Conservation (phyloP, 1,140 invertebrate genomes). For the Papilio dardanus region DNA sequence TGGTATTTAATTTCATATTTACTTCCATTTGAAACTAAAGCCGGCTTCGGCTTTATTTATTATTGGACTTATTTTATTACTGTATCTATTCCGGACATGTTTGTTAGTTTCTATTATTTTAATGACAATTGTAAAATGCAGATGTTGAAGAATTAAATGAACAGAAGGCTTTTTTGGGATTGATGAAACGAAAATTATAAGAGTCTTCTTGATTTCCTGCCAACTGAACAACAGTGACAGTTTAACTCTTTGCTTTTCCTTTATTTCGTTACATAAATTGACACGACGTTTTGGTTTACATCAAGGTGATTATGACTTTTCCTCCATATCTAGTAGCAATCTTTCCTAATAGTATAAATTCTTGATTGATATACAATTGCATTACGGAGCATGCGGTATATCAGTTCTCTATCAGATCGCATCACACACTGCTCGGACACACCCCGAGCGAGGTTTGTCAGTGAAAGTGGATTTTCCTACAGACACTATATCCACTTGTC, state of each 20-base stretch:
- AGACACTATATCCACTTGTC: conserved; percentile 42
- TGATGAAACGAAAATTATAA: too few species aligned
- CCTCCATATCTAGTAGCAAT: background rate
- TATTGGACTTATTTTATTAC: conserved; percentile 27
- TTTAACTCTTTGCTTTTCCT: background rate
- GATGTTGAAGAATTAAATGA: background rate
- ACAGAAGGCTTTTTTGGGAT: too few species aligned
- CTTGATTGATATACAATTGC: conserved; percentile 29
- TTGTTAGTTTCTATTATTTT: conserved; percentile 6
- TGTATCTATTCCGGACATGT: conserved; percentile 22
- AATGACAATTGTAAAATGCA: background rate
- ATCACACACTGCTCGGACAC: conserved; percentile 46
- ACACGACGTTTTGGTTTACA: background rate
- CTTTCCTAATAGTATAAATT: background rate
- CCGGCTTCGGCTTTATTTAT: conserved; percentile 22
- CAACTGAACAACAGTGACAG: background rate
- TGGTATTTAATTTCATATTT: conserved; percentile 37
- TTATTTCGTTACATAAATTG: background rate
- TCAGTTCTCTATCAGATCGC: conserved; percentile 36
- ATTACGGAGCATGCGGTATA: conserved; percentile 6
- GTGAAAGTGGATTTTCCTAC: conserved; percentile 55
- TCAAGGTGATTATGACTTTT: background rate
- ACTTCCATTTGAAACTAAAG: conserved; percentile 20
- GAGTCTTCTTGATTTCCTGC: too few species aligned
- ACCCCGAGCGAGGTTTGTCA: conserved; percentile 45